Percentiles rank a stretch among this genome's conserved stretches.
These are phyloP conservation scores for Amphipoea oculea DNA, from an alignment of 2,888 invertebrate species.

Conservation along the genomic window DNA sequence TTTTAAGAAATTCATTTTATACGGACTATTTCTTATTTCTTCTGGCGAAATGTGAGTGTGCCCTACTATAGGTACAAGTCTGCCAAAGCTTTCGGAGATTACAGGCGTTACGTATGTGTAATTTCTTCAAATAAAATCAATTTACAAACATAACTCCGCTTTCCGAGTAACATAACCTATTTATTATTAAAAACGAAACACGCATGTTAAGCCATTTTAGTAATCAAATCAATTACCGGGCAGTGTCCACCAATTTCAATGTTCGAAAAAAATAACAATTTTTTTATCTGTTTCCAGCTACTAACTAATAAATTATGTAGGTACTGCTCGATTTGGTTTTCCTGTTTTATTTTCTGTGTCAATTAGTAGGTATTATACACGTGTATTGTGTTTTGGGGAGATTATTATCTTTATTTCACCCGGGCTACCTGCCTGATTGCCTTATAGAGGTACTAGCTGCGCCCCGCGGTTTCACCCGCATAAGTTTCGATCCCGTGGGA, in stretches of 20 bases:
- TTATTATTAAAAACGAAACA: constrained; percentile 36
- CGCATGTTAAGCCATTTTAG: constrained; percentile 8
- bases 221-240: constrained; percentile 44
- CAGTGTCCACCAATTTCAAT: background rate
- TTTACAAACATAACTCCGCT: constrained; percentile 2
- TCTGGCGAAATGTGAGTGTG: background rate
- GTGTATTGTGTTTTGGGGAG: background rate
- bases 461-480: too few relatives aligned
- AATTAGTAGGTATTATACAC: too few relatives aligned
- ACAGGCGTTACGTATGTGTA: background rate
- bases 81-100: background rate
- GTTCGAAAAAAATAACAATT: background rate
- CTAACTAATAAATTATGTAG: constrained; percentile 23
- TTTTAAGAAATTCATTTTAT: background rate
- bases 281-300: constrained; percentile 14
- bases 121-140: background rate
- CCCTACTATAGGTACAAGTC: background rate
- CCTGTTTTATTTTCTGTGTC: background rate
- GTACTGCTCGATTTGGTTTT: background rate
- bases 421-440: background rate
- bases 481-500: too few relatives aligned
- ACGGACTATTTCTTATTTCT: background rate
- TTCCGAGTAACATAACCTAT: constrained; percentile 4
- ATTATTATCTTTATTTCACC: too few relatives aligned
- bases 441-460: too few relatives aligned